A percentile compares a stretch with the other conserved stretches of the same genome.
phyloP scores from a whole-genome alignment of 1,140 invertebrate species.

The Medauroidea extradentata region DNA sequence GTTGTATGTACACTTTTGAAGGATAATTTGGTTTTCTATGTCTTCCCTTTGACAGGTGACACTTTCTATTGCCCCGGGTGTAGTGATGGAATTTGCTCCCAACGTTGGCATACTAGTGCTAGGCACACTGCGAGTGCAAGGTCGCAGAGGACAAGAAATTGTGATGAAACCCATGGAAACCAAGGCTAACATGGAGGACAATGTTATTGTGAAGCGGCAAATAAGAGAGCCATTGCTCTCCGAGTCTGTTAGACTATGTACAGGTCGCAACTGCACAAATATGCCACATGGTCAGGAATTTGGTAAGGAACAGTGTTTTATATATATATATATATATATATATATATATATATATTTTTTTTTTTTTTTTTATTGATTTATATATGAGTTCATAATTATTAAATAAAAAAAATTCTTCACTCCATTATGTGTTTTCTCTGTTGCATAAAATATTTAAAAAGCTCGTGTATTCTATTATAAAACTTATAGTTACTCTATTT shows the following conservation, averaged over 20 bases:
- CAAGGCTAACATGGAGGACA: conserved; percentile 41
- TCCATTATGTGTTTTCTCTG: too few relatives aligned
- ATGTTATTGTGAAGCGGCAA: conserved; percentile 42
- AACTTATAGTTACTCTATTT: too few relatives aligned
- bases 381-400: too few relatives aligned
- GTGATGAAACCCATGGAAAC: conserved; percentile 64
- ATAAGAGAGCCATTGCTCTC: conserved; percentile 6
- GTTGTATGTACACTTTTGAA: too few relatives aligned
- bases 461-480: too few relatives aligned
- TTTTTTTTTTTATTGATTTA: too few relatives aligned
- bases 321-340: too few relatives aligned
- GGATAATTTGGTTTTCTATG: neutral
- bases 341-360: too few relatives aligned
- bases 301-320: too few relatives aligned
- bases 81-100: conserved; percentile 89
- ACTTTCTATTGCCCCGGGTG: conserved; percentile 83
- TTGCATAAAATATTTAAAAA: too few relatives aligned
- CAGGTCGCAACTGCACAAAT: conserved; percentile 62
- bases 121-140: conserved; percentile 83
- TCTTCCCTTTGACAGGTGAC: conserved; percentile 49
- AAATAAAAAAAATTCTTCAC: too few relatives aligned
- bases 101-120: conserved; percentile 96
- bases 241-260: conserved; percentile 67
- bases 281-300: conserved; percentile 26
- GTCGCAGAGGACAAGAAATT: conserved; percentile 73